phyloP scores from a whole-genome alignment of 2,888 invertebrate species.

The Calameuta filiformis region DNA sequence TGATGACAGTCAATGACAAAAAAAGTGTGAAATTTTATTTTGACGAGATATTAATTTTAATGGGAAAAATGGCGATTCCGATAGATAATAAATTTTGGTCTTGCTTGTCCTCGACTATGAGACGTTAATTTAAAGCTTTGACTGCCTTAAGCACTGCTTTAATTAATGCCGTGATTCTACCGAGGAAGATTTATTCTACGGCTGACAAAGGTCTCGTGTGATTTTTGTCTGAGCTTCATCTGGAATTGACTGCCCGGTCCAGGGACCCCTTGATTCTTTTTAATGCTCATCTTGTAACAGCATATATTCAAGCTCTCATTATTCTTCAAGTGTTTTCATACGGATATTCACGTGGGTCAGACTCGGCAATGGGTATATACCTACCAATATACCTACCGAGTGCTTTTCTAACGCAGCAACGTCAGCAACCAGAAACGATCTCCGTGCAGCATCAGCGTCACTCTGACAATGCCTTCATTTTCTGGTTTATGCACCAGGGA shows the following conservation, averaged over 20 bases:
- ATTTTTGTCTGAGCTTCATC: neutral
- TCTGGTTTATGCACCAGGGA: neutral
- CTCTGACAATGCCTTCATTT: conserved; percentile 8
- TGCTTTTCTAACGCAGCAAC: neutral
- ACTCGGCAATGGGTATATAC: neutral
- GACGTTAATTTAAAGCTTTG: neutral
- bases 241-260: neutral
- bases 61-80: neutral
- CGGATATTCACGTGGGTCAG: neutral
- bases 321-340: conserved; percentile 2
- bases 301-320: neutral
- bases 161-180: neutral
- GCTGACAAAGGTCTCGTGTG: neutral
- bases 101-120: neutral
- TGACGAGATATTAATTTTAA: neutral
- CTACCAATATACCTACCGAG: neutral
- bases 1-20: neutral
- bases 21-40: neutral
- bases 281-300: neutral
- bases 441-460: neutral
- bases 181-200: neutral
- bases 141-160: neutral
- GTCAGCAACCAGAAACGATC: neutral
- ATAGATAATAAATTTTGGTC: neutral
- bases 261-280: neutral